Percentiles rank a stretch among this genome's conserved stretches.
These are phyloP conservation scores for Eurosta solidaginis DNA, from an alignment of 1,140 invertebrate species.

Conservation along the genomic window DNA sequence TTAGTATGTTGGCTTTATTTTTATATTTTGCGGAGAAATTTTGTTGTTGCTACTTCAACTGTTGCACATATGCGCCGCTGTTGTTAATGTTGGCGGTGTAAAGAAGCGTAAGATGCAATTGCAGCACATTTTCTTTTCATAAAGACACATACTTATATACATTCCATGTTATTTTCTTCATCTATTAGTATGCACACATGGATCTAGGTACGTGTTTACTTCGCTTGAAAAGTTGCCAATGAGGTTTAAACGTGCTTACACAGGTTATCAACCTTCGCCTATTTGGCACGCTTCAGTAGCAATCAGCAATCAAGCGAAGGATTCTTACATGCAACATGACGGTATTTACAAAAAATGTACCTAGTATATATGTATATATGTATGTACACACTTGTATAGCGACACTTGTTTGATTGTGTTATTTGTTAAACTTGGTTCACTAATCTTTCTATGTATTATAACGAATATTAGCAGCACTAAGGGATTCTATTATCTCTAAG, in stretches of 20 bases:
- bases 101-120: not conserved
- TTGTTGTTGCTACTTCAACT: not conserved
- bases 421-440: not conserved
- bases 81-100: not conserved
- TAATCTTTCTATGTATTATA: too few relatives aligned
- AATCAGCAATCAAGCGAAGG: not conserved
- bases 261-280: slow-evolving; percentile 25
- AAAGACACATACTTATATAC: not conserved
- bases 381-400: not conserved
- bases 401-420: not conserved
- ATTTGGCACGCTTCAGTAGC: slow-evolving; percentile 8
- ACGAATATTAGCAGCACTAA: too few relatives aligned
- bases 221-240: slow-evolving; percentile 25
- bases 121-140: not conserved
- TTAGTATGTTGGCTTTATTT: too few relatives aligned
- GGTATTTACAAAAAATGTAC: not conserved
- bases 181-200: not conserved
- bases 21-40: not conserved
- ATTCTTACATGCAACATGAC: not conserved
- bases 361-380: not conserved
- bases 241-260: slow-evolving; percentile 22
- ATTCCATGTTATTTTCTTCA: too few relatives aligned
- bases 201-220: not conserved
- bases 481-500: too few relatives aligned
- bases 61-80: not conserved